A percentile compares a stretch with the other conserved stretches of the same genome.
phyloP scores from a whole-genome alignment of 1,140 invertebrate genomes.

The Aphaenogaster floridana region DNA sequence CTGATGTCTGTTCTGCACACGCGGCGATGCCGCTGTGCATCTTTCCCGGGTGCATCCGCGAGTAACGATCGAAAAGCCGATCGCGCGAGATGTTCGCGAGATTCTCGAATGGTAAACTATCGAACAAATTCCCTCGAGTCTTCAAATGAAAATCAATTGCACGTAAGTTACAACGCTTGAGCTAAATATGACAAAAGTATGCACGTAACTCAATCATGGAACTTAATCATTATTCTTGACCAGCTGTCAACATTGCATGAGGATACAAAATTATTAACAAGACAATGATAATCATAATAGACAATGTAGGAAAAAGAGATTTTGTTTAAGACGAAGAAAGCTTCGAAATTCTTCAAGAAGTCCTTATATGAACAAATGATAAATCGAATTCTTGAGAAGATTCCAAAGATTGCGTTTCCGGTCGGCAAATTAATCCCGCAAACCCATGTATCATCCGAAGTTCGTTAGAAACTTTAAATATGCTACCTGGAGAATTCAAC shows the following conservation, averaged over 20 bases:
- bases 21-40: constrained; percentile 49
- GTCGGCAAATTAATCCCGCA: constrained; percentile 69
- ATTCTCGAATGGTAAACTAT: no score
- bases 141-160: constrained; percentile 5
- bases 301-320: neutral
- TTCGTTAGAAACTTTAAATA: constrained; percentile 80
- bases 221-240: neutral
- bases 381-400: constrained; percentile 8
- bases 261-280: neutral
- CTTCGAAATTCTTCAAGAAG: neutral
- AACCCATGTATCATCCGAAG: constrained; percentile 77
- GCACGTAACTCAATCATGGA: neutral
- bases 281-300: neutral
- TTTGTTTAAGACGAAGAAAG: neutral
- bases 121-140: neutral
- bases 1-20: constrained; percentile 72
- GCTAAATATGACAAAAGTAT: neutral
- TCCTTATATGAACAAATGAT: neutral
- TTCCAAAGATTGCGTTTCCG: constrained; percentile 54
- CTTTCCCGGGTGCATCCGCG: constrained; percentile 52
- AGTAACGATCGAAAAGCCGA: constrained; percentile 18
- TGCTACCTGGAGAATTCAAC: constrained; percentile 65
- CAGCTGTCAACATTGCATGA: neutral
- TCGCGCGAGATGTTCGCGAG: neutral
- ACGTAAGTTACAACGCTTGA: neutral